These are phyloP conservation scores for Toxonevra muliebris DNA, from an alignment of 2,888 invertebrate species.

Conservation along the genomic window DNA sequence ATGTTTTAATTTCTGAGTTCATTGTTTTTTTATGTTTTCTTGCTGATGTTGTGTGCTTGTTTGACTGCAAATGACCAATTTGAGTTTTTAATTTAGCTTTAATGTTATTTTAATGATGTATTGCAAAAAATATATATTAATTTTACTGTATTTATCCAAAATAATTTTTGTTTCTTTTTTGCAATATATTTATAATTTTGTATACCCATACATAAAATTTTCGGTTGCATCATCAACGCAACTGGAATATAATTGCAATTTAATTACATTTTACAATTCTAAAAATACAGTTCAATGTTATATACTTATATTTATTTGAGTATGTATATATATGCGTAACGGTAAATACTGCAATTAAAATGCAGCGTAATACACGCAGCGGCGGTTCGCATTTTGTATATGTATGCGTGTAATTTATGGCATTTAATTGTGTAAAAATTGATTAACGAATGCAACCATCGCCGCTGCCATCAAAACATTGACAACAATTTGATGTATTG, in stretches of 20 bases:
- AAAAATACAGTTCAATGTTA: neutral
- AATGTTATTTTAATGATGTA: conserved; percentile 21
- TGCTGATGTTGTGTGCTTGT: neutral
- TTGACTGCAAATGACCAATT: neutral
- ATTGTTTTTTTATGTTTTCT: neutral
- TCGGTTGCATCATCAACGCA: too few species aligned
- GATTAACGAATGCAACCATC: neutral
- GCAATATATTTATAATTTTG: conserved; percentile 22
- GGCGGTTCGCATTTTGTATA: neutral
- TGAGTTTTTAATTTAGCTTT: conserved; percentile 12
- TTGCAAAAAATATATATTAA: neutral
- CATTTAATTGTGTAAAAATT: conserved; percentile 24
- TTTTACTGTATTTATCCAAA: neutral
- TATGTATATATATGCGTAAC: neutral
- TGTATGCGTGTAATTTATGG: conserved; percentile 11
- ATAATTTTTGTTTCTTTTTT: neutral
- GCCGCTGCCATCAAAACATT: neutral
- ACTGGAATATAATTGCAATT: too few species aligned
- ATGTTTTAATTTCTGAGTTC: too few species aligned
- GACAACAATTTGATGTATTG: neutral
- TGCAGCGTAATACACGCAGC: conserved; percentile 22
- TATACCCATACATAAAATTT: neutral
- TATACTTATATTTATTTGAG: neutral
- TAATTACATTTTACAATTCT: neutral
- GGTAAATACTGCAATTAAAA: conserved; percentile 32